Conservation (phyloP, 2,113 vertebrate species). For the Lanius ludovicianus region DNA sequence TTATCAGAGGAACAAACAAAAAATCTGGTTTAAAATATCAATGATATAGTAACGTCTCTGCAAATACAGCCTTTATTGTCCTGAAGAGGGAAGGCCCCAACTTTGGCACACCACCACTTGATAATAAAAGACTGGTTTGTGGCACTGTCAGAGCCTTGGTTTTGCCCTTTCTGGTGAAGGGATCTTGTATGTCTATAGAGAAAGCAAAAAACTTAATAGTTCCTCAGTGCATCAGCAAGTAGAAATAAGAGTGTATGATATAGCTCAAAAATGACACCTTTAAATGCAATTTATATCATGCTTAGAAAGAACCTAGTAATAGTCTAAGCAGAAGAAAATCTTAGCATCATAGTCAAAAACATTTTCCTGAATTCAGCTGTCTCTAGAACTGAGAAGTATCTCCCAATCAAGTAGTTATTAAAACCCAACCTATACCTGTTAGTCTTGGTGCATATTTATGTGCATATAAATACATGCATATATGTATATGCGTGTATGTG, state of each 20-base stretch:
- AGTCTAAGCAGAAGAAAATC: not conserved
- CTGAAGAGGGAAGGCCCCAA: not conserved
- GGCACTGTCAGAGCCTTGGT: not conserved
- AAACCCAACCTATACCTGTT: not conserved
- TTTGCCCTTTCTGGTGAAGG: not conserved
- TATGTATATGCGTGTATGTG: not conserved
- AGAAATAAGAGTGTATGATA: not conserved
- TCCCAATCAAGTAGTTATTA: not conserved
- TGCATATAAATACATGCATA: not conserved
- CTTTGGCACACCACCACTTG: fast-evolving
- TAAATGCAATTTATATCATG: not conserved
- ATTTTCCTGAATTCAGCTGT: not conserved
- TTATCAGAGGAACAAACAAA: not conserved
- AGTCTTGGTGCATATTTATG: not conserved
- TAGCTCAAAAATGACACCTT: not conserved
- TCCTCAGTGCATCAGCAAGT: not conserved
- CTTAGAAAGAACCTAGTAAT: not conserved
- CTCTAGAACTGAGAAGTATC: not conserved
- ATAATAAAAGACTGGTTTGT: not conserved
- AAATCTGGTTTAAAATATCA: not conserved
- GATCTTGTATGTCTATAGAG: not conserved
- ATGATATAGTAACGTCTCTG: not conserved
- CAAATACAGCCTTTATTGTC: not conserved
- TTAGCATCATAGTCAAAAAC: not conserved
- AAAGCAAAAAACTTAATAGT: not conserved